Evolutionary conservation across 23 tunicate genomes (phyloP), one percentile per base, ranked within the genome.

Genomic region (Corella eumyota): DNA sequence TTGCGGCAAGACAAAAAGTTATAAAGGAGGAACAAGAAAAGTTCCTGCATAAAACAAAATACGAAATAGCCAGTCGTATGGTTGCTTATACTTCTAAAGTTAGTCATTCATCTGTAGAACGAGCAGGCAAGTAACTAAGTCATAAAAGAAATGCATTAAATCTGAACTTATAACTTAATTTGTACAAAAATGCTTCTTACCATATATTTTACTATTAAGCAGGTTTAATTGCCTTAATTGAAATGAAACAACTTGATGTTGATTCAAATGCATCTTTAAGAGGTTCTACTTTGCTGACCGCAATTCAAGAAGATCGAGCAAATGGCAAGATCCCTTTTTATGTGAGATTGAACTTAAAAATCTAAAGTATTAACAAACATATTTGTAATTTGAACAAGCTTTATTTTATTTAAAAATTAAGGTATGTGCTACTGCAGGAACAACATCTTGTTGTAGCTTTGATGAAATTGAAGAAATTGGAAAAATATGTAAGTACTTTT

Each of bases 51-150:
- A 28, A 31, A 17, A 25, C 72, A 0, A 26, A 54, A 22, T 65
- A 75, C 63, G 81, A 75, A 17, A 58, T 65, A 3, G 22, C 25
- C 26, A n/a, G 45, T 13, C 51, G 62, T 19, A 35, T 75, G 44
- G 81, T 75, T 26, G 81, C 72, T 6, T 75, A 75, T 57, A 37
- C 65, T 3, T 75, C 81, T 32, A 59, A 79, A 66, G 67, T 58
- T 50, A 59, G 88, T 44, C 96, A 88, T 56, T 77, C 76, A 33
- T 77, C 87, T n/a, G 96, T 88, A 45, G 90, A 67, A 54, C 61
- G 77, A 79, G 96, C 81, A 78, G 73, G 96, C n/a, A n/a, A n/a
- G n/a, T n/a, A n/a, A n/a, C n/a, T n/a, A n/a, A n/a, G n/a, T n/a
- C n/a, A n/a, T n/a, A n/a, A n/a, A n/a, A n/a, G n/a, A n/a, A n/a